Base-by-base conservation (phyloP, 1,140 invertebrate genomes). In the Rhagoletis pomonella region DNA sequence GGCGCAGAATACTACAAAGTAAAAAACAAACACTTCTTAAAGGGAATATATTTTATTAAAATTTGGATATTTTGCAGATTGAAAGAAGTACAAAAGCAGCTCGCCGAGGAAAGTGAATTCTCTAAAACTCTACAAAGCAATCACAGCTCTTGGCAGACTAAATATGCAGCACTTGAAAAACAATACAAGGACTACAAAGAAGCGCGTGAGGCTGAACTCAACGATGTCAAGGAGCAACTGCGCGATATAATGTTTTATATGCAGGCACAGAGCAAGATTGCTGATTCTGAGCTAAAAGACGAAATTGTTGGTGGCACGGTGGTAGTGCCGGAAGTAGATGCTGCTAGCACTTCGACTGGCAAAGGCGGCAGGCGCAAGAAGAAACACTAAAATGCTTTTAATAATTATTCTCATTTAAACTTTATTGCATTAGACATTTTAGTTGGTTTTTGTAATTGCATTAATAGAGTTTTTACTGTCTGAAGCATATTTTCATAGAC, bases 221-320 rank as follows among this genome's bases (percentile, higher is more conserved):
- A 91, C 0, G 98, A 98, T 17, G 94, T 99, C 10, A 95, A 97
- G 89, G 98, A 99, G 89, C 98, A 99, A 94, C 94, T 99, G 0
- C 94, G 97, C 14, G 98, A 99, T 95, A 94, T 99, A 1, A 99
- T 99, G 98, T 98, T 99, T 94, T 99, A 97, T 92, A 95, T 99
- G 86, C 97, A 99, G 90, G 98, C 98, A 10, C 96, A 93, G 85
- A 89, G 90, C 60, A 90, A 94, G 89, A 95, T 96, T 89, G 94
- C 94, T 88, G 94, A 95, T 88, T 95, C 95, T 0, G 94, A 94
- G 14, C 88, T 95, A 19, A 94, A 94, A 81, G 95, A 96, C 64
- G 96, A 97, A 90, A 95, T 97, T 87, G 94, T 95, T 58, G 94
- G 95, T 1, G 96, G 96, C 39, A 95, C 95, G 17, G 95, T 97